Percentiles rank a stretch among this genome's conserved stretches.
Conservation (phyloP, 2,797 vertebrate species). For the Lindbergichthys nudifrons region DNA sequence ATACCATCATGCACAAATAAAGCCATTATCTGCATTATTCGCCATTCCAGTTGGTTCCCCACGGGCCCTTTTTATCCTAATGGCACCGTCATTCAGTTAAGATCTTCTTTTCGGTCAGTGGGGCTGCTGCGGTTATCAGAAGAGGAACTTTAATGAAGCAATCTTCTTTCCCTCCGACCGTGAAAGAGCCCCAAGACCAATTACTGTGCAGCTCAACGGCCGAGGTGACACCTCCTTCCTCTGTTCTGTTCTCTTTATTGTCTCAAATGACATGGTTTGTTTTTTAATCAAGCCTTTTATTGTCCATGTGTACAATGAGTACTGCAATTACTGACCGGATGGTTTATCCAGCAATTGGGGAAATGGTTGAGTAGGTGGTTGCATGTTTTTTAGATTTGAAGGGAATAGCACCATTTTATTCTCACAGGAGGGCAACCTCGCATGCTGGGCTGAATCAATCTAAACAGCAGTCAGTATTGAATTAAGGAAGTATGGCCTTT, state of each 20-base stretch:
- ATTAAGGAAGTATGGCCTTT: slow-evolving; percentile 45
- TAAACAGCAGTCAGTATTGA: slow-evolving; percentile 38
- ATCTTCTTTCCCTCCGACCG: slow-evolving; percentile 76
- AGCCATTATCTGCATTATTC: slow-evolving; percentile 74
- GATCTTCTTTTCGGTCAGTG: slow-evolving; percentile 72
- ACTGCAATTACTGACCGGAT: slow-evolving; percentile 74
- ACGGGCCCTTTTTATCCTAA: slow-evolving; percentile 38
- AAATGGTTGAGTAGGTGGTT: slow-evolving; percentile 58
- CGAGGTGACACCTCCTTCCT: slow-evolving; percentile 75
- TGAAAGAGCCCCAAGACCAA: slow-evolving; percentile 82
- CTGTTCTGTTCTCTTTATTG: slow-evolving; percentile 64
- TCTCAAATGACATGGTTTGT: slow-evolving; percentile 77
- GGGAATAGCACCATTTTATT: slow-evolving; percentile 51
- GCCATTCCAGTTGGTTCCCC: slow-evolving; percentile 65
- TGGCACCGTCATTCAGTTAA: slow-evolving; percentile 71
- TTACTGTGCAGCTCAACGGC: slow-evolving; percentile 75
- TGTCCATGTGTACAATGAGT: slow-evolving; percentile 74
- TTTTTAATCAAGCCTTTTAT: slow-evolving; percentile 78
- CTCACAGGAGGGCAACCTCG: slow-evolving; percentile 32
- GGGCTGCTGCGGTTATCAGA: slow-evolving; percentile 75
- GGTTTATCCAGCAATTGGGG: slow-evolving; percentile 64
- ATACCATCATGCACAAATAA: slow-evolving; percentile 66
- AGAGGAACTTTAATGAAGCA: slow-evolving; percentile 86
- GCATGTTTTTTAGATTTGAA: slow-evolving; percentile 42
- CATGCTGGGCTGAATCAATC: slow-evolving; percentile 52